These are phyloP conservation scores for Caenorhabditis becei DNA, from an alignment of 2,888 invertebrate genomes.

Conservation along the genomic window DNA sequence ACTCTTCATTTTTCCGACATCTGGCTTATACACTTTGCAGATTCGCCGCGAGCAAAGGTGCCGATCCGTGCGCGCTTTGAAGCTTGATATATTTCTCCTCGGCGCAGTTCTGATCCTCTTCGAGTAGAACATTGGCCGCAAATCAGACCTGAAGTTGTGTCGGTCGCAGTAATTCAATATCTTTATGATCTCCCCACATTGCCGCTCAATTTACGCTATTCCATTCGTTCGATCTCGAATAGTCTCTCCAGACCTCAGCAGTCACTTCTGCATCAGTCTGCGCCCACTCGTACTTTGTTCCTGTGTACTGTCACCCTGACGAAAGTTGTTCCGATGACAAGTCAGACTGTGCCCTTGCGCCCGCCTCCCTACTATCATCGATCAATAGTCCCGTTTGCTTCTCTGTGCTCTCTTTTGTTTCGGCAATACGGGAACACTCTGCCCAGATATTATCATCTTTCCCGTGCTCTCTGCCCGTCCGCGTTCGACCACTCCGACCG, in stretches of 20 bases:
- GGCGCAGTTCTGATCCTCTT: neutral
- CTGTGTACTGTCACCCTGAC: slow-evolving; percentile 24
- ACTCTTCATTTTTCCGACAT: slow-evolving; percentile 20
- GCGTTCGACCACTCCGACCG: slow-evolving; percentile 9
- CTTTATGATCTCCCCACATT: slow-evolving; percentile 24
- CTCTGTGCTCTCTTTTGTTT: slow-evolving; percentile 8
- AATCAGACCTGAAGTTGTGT: slow-evolving; percentile 2
- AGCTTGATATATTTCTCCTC: neutral
- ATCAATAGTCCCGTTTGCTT: slow-evolving; percentile 21
- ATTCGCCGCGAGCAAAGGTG: slow-evolving; percentile 7
- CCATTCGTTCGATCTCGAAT: neutral
- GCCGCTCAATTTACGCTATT: slow-evolving; percentile 15
- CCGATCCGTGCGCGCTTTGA: neutral
- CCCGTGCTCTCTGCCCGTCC: neutral
- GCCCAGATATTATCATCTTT: slow-evolving; percentile 35
- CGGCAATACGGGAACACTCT: slow-evolving; percentile 16
- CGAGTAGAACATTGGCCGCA: too few relatives aligned
- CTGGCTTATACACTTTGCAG: slow-evolving; percentile 18
- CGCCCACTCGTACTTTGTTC: slow-evolving; percentile 25
- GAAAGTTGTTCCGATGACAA: slow-evolving; percentile 32
- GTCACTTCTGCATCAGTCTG: neutral
- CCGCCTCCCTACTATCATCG: slow-evolving; percentile 36
- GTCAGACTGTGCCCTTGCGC: slow-evolving; percentile 47
- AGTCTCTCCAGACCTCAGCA: too few relatives aligned
- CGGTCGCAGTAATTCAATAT: slow-evolving; percentile 18